Base-by-base conservation (phyloP, 2,797 vertebrate species). In the Phoeniculus purpureus region DNA sequence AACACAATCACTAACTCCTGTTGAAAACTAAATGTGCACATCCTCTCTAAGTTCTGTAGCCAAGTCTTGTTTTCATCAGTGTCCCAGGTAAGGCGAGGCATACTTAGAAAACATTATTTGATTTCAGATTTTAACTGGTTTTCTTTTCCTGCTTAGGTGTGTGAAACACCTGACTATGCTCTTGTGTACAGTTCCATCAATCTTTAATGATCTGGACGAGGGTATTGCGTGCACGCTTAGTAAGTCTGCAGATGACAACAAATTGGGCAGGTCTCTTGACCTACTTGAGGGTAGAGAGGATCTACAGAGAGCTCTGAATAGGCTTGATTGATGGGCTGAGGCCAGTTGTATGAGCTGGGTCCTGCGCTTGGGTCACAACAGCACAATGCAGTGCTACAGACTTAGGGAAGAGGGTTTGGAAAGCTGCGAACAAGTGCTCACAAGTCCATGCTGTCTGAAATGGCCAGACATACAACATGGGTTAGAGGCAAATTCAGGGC, bases 81-180 rank as follows among this genome's bases (percentile, higher is more conserved):
- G 48, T 62, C 3, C 12, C 14, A 26, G 15, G 13, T 66, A 54
- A 77, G 17, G 13, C 11, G 31, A 27, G 5, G 3, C 2, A 16
- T 12, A 22, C 9, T 40, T 70, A 19, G 32, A 77, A 77, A 74
- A 40, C 1, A 1, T 6, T 1, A 8, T 52, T 56, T 67, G 15
- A 34, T 9, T 58, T 48, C 40, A n/a, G 50, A 71, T 89, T 71
- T 62, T 52, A 16, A 50, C 50, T 3, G 2, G 1, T 40, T 77
- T 64, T 2, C 6, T 64, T 73, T 66, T 47, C 31, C n/a, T 47
- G 6, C 0, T 2, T 15, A 29, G 2, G 5, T 22, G 12, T 32
- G 32, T 32, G 59, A 37, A 55, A 54, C 34, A 78, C 11, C 52
- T 27, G 43, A 6, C 22, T 0, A 0, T 26, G 20, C 32, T 52